Base-by-base conservation (phyloP, 1,140 invertebrate genomes). In the Schlechtendalia chinensis region DNA sequence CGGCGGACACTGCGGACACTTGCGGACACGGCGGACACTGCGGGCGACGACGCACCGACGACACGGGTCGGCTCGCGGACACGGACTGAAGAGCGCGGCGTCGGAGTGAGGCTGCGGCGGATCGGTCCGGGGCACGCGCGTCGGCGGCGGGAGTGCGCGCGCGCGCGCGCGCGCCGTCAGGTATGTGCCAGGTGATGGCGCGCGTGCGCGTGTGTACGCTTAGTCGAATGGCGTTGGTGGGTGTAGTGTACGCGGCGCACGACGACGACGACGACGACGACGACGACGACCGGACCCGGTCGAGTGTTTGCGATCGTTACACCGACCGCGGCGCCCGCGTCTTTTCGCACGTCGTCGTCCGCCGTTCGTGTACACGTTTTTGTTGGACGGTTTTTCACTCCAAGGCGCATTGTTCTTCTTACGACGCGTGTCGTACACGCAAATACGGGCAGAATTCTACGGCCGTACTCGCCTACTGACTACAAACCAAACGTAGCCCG, bases 91-190 rank as follows among this genome's bases (percentile, higher is more conserved):
- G 75, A 61, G 29, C 8, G 65, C 65, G 19, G 63, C 32, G 32
- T 4, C 32, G 32, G 32, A 8, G 32, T 39, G 65, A 22, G 39
- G 39, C 54, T 1, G 67, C 45, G 74, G 56, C 39, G 75, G 75
- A 79, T 79, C 63, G 75, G 75, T 79, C 56, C 22, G 56, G 53
- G 39, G 58, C 75, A 63, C 75, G 75, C 75, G 75, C 75, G 75
- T 79, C 63, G 39, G 75, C 27, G 74, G 59, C 50, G 61, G 75
- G 58, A 47, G 74, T 24, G 58, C 39, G 58, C 24, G 56, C 22
- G 56, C 59, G 74, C 14, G 56, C 8, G 45, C 14, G 32, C 17
- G 54, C n/a, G n/a, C n/a, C n/a, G n/a, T n/a, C 75, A 79, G 75
- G 75, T 79, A 79, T 79, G 75, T 63, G 45, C 45, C 54, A 79